Evolutionary conservation across 2,113 vertebrate species (phyloP).

Genomic region (Dryoscopus gambensis): DNA sequence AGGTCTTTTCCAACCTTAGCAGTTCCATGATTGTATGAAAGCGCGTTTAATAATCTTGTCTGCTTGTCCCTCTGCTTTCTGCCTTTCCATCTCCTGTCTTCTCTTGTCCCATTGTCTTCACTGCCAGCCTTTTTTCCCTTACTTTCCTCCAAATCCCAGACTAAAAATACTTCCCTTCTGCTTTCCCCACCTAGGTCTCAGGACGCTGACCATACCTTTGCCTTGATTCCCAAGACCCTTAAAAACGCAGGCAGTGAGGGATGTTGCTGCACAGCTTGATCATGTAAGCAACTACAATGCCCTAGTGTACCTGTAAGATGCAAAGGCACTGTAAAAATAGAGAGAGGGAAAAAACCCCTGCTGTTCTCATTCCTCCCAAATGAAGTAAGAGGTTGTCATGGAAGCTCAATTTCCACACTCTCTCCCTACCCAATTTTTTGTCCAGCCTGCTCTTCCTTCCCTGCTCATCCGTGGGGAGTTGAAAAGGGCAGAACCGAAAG

Average conservation of each 20-base stretch:
- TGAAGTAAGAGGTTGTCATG: neutral
- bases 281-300: neutral
- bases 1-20: neutral
- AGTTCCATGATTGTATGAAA: neutral
- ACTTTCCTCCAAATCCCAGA: neutral
- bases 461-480: neutral
- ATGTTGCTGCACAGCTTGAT: neutral
- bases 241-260: neutral
- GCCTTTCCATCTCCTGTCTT: neutral
- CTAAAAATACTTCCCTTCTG: neutral
- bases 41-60: neutral
- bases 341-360: neutral
- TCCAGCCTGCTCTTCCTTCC: neutral
- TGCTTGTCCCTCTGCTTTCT: neutral
- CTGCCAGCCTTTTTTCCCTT: neutral
- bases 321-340: neutral
- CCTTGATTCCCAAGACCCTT: neutral
- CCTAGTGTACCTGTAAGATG: neutral
- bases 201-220: accelerated
- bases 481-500: slow-evolving; percentile 35
- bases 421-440: neutral
- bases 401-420: neutral
- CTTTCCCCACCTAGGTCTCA: neutral
- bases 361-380: neutral
- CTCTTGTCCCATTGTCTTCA: neutral